Evolutionary conservation across 2,113 vertebrate genomes (phyloP).

Genomic region (Urocynchramus pylzowi): DNA sequence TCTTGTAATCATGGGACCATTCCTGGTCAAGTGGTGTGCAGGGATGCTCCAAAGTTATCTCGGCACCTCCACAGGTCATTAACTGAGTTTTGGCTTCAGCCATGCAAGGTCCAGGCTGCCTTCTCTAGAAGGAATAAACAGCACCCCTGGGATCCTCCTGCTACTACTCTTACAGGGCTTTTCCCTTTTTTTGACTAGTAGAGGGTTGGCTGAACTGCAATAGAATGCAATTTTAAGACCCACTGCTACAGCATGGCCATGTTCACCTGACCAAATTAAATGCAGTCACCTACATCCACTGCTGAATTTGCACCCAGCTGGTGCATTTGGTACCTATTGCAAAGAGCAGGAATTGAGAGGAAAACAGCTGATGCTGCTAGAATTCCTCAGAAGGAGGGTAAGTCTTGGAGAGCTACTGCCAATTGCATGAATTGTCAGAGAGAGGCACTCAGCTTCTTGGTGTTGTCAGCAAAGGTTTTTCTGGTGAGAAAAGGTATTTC

Average conservation of each 20-base stretch:
- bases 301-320: background rate
- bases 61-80: accelerated
- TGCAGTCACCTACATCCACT: background rate
- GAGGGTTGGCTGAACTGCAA: background rate
- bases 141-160: background rate
- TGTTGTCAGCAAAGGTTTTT: background rate
- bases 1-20: accelerated
- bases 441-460: background rate
- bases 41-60: background rate
- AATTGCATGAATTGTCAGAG: background rate
- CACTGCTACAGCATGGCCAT: background rate
- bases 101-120: background rate
- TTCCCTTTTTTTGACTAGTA: background rate
- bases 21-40: accelerated
- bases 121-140: background rate
- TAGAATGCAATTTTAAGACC: background rate
- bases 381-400: background rate
- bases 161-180: background rate
- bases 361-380: background rate
- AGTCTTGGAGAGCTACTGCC: background rate
- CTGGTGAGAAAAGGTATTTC: background rate
- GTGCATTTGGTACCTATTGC: background rate
- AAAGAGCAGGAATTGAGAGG: background rate
- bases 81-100: background rate
- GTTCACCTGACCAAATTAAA: background rate